Evolutionary conservation across 2,888 invertebrate genomes (phyloP), one percentile per base, ranked within the genome.

Genomic region (Drosophila vallismaia): DNA sequence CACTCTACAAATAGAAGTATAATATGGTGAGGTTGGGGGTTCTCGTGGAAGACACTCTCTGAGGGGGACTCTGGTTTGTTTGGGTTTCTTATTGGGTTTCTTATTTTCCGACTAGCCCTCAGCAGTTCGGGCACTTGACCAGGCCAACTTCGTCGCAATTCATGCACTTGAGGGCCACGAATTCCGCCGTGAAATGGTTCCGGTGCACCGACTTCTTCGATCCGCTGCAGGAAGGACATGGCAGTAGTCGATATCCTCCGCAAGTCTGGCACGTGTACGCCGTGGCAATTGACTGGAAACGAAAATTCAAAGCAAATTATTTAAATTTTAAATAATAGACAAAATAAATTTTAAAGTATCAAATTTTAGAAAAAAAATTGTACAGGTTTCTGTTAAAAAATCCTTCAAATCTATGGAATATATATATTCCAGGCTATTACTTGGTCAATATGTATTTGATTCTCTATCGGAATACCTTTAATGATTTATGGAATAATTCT

Each of bases 131-230:
- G 92, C 98, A 99, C 80, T 95, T 94, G 44, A 98, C 96, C 51
- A 99, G 94, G 50, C 98, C 99, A 54, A 97, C 97, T 92, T 98
- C 98, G 90, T 99, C 97, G 92, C 98, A 98, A 91, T 96, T 96
- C 96, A 97, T 97, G 92, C 98, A 98, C 89, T 97, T 97, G 79
- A 99, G 93, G 14, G 98, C 97, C 71, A 97, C 96, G 90, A 98
- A 97, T 92, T 98, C 97, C 33, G 97, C 95, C 0, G 98, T 97
- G 92, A 98, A 98, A 90, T 97, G 96, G 92, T 98, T 98, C 77
- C 98, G 94, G 91, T 97, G 97, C 50, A 97, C 95, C 14, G 98
- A 98, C 92, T 98, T 98, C 93, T 98, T 98, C 90, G 98, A 98
- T 26, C 98, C 98, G 88, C 96, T 97, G 93, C 98, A 99, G 76